These are phyloP conservation scores for Nyctereutes procyonoides DNA, from an alignment of 2,113 vertebrate species.

Conservation along the genomic window DNA sequence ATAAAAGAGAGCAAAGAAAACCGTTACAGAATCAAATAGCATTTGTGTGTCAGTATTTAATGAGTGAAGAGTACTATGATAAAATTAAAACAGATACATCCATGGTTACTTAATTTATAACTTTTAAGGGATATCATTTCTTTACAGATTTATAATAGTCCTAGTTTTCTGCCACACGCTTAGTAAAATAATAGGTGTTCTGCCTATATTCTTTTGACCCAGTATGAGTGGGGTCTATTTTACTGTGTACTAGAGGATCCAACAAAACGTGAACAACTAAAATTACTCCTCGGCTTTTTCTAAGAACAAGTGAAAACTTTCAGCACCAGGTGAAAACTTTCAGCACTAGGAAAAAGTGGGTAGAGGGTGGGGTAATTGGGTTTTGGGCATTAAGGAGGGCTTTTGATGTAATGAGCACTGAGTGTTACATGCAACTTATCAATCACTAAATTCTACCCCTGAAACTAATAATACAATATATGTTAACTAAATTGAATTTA, in stretches of 20 bases:
- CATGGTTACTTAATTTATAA: background rate
- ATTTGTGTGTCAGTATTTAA: background rate
- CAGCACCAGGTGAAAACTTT: background rate
- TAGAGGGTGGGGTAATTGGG: background rate
- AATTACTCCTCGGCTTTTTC: background rate
- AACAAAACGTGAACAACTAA: background rate
- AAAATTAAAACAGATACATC: background rate
- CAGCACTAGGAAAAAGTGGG: background rate
- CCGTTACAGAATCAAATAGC: background rate
- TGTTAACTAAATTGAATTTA: background rate
- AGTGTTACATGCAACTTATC: background rate
- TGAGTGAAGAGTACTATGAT: background rate
- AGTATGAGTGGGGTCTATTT: background rate
- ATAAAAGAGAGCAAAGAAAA: constrained; percentile 10
- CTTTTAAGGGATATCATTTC: background rate
- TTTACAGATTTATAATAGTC: background rate
- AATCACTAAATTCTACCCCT: background rate
- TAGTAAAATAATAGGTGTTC: background rate
- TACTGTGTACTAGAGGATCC: background rate
- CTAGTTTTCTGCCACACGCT: background rate
- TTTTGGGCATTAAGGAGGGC: background rate
- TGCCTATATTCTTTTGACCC: background rate
- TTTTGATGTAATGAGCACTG: background rate
- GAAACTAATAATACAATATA: background rate
- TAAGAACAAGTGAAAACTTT: background rate